Percentiles rank a stretch among this genome's conserved stretches.
phyloP scores from a whole-genome alignment of 2,888 invertebrate species.

The Leptothorax acervorum region DNA sequence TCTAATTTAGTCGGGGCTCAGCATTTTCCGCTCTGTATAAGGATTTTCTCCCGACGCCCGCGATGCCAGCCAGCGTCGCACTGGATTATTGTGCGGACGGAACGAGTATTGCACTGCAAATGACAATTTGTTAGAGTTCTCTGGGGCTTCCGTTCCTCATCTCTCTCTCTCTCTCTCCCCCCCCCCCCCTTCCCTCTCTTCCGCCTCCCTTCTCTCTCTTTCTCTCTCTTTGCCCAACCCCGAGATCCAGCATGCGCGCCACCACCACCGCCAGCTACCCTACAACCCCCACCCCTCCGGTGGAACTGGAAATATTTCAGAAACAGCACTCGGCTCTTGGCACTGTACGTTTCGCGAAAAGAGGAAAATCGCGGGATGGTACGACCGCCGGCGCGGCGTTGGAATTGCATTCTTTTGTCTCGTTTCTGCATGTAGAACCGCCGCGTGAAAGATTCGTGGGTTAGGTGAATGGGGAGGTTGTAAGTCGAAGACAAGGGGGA shows the following conservation, averaged over 20 bases:
- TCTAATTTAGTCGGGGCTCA: conserved; percentile 68
- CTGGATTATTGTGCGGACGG: conserved; percentile 74
- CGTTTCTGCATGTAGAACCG: conserved; percentile 52
- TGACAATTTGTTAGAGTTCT: conserved; percentile 76
- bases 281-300: conserved; percentile 1
- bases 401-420: conserved; percentile 69
- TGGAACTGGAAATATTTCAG: conserved; percentile 72
- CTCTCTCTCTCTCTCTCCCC: neutral
- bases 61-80: conserved; percentile 61
- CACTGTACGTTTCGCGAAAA: conserved; percentile 68
- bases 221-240: conserved; percentile 5
- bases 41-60: conserved; percentile 65
- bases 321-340: conserved; percentile 69
- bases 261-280: conserved; percentile 44
- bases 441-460: conserved; percentile 29
- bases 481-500: conserved; percentile 25
- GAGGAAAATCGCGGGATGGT: conserved; percentile 53
- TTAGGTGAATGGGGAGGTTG: neutral
- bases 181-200: neutral
- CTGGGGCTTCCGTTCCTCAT: conserved; percentile 36
- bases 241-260: conserved; percentile 33
- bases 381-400: conserved; percentile 29
- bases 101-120: conserved; percentile 76
- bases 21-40: conserved; percentile 70
- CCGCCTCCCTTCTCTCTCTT: neutral